phyloP scores from a whole-genome alignment of 2,888 invertebrate genomes.

The Cyclophora punctaria region DNA sequence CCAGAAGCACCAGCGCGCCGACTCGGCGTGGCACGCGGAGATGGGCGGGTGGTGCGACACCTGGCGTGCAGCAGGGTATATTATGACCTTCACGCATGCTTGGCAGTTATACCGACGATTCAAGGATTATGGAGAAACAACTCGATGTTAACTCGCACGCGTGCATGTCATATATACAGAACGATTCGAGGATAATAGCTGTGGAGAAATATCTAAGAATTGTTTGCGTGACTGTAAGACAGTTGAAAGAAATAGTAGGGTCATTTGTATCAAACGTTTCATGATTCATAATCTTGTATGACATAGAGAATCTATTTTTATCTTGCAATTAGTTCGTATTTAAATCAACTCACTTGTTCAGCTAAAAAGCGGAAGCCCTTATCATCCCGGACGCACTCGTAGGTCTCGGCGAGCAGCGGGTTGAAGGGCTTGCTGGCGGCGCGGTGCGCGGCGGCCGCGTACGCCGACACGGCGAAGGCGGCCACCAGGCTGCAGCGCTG shows the following conservation, averaged over 20 bases:
- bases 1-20: constrained; percentile 84
- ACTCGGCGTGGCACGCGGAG: constrained; percentile 86
- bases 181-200: no score
- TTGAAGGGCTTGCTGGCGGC: constrained; percentile 91
- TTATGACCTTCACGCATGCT: no score
- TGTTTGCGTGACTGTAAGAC: no score
- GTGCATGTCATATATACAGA: no score
- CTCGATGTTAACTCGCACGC: no score
- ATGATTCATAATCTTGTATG: background rate
- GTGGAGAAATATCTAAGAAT: no score
- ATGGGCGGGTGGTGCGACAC: constrained; percentile 91
- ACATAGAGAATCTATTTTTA: no score
- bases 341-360: constrained; percentile 77
- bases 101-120: no score
- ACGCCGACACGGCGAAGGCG: constrained; percentile 88
- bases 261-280: no score
- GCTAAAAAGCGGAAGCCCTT: constrained; percentile 85
- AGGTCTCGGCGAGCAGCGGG: constrained; percentile 87
- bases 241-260: no score
- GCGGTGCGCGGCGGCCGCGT: constrained; percentile 82
- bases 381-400: constrained; percentile 85
- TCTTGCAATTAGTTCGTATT: background rate
- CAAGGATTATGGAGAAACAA: no score
- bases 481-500: constrained; percentile 85
- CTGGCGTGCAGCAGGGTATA: constrained; percentile 39